These are phyloP conservation scores for Himalopsyche japonica DNA, from an alignment of 2,888 invertebrate species.

Conservation along the genomic window DNA sequence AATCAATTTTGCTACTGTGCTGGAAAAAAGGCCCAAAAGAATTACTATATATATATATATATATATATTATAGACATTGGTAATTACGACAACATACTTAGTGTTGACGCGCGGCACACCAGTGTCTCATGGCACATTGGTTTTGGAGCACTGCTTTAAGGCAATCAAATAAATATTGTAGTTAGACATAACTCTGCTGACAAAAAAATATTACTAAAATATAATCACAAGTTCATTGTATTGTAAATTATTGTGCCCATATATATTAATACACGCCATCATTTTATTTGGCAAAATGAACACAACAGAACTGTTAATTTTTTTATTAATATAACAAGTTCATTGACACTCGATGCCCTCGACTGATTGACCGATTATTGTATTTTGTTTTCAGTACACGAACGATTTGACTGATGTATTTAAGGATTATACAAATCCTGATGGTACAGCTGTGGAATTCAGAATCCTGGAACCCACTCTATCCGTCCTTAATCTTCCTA, in stretches of 20 bases:
- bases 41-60: too few species aligned
- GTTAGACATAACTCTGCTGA: too few species aligned
- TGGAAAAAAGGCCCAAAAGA: too few species aligned
- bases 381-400: conserved; percentile 65
- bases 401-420: conserved; percentile 87
- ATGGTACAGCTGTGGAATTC: conserved; percentile 91
- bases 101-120: too few species aligned
- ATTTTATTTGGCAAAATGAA: neutral
- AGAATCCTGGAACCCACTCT: conserved; percentile 85
- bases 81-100: too few species aligned
- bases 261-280: neutral
- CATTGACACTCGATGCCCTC: neutral
- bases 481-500: conserved; percentile 87
- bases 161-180: neutral
- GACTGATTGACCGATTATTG: neutral
- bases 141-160: too few species aligned
- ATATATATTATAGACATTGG: too few species aligned
- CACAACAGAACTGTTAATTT: neutral
- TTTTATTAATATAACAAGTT: neutral
- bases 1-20: too few species aligned
- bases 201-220: neutral
- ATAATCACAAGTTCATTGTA: neutral
- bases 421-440: conserved; percentile 89
- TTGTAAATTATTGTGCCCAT: neutral
- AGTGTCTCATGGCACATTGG: too few species aligned